These are phyloP conservation scores for Dorcus hopei DNA, from an alignment of 2,888 invertebrate genomes.

Conservation along the genomic window DNA sequence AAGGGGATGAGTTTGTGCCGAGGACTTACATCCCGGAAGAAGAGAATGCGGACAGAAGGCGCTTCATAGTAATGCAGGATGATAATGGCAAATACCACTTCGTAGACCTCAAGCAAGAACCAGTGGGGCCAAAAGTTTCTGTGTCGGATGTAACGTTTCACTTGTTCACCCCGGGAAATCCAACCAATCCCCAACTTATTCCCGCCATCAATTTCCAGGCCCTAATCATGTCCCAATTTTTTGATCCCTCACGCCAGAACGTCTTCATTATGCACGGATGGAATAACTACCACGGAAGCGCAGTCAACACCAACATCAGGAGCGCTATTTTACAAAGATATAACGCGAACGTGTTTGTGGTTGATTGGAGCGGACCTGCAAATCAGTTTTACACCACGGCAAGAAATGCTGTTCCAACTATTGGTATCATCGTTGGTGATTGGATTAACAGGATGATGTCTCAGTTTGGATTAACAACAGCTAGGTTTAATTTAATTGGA, in stretches of 20 bases:
- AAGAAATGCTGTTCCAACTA: constrained; percentile 23
- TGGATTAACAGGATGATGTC: constrained; percentile 31
- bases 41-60: constrained; percentile 10
- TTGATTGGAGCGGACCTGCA: constrained; percentile 38
- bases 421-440: constrained; percentile 32
- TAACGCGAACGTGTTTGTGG: constrained; percentile 40
- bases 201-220: background rate
- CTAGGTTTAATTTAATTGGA: constrained; percentile 31
- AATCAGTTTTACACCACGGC: constrained; percentile 28
- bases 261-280: constrained; percentile 42
- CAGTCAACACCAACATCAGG: constrained; percentile 27
- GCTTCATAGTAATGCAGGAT: constrained; percentile 4
- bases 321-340: constrained; percentile 27
- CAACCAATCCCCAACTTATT: background rate
- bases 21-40: constrained; percentile 12
- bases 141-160: constrained; percentile 5
- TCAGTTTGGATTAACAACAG: constrained; percentile 24
- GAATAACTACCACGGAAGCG: constrained; percentile 32
- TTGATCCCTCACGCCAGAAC: constrained; percentile 20
- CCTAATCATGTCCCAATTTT: background rate
- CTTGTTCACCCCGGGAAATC: background rate
- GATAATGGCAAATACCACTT: constrained; percentile 4
- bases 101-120: constrained; percentile 3
- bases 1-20: background rate
- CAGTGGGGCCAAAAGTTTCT: constrained; percentile 3